Evolutionary conservation across 35 echinoderm and acorn worm species (phyloP), one percentile per base, ranked within the genome.

Genomic region (Hemicentrotus pulcherrimus): DNA sequence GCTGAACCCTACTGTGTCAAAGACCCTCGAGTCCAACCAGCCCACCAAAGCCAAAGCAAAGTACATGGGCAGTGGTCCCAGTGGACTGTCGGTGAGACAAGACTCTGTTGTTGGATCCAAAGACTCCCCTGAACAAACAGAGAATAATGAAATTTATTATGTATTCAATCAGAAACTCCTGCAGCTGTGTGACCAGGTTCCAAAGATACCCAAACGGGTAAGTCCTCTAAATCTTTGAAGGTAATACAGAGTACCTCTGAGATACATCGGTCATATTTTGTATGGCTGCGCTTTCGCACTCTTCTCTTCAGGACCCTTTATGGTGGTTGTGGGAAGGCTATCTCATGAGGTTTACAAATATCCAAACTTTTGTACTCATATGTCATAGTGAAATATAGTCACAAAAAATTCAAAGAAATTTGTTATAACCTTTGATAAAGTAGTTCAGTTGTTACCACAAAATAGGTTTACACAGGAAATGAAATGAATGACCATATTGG

Each of bases 191-290:
- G 96, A 96, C 31, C 94, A 94, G 32, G 31, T 96, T 50, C 94
- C 94, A 88, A 96, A 96, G 93, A 94, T 96, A 50, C 96, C 96
- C 6, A 94, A 94, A 61, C 70, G 96, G 61, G 96, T 96, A 85
- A 96, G 96, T 96, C 13, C 12, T 47, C 31, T 90, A 24, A 46
- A 19, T 30, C 70, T 19, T 16, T 85, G 4, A 85, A 15, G 32
- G 88, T 41, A 3, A 41, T 41, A 41, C 35, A 41, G 35, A 3
- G 35, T 41, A 41, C 35, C 35, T 41, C 0, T 41, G 35, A 3
- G 35, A 41, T 41, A 41, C 35, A 41, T 41, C 3, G 35, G 35
- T 41, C 3, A 41, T 41, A 85, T 85, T 2, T 85, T 30, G n/a
- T 85, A 85, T 30, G n/a, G n/a, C 70, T 85, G 0, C 15, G 2